These are phyloP conservation scores for Tricholauxania praeusta DNA, from an alignment of 2,888 invertebrate species.

Conservation along the genomic window DNA sequence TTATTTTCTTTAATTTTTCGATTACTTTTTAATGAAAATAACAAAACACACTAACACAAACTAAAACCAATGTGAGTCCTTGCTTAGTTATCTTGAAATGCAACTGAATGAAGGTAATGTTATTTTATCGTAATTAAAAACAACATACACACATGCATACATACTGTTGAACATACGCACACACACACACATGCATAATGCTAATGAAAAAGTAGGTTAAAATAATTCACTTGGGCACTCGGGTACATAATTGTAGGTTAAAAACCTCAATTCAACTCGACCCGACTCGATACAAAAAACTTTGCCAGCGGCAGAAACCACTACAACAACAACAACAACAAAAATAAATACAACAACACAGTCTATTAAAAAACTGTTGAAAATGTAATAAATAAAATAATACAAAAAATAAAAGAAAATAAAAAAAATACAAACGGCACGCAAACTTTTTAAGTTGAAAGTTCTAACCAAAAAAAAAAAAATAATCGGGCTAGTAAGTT, in stretches of 20 bases:
- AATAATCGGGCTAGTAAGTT: neutral
- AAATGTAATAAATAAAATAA: neutral
- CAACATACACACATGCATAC: constrained; percentile 10
- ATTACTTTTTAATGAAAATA: no score
- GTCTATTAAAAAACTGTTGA: constrained; percentile 10
- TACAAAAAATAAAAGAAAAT: neutral
- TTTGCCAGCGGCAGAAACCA: constrained; percentile 44
- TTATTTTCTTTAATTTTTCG: no score
- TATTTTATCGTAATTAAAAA: constrained; percentile 33
- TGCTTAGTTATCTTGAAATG: no score
- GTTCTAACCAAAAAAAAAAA: neutral
- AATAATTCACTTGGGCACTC: constrained; percentile 40
- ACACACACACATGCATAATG: neutral
- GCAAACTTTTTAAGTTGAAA: constrained; percentile 1
- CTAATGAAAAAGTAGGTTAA: constrained; percentile 49
- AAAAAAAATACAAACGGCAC: neutral
- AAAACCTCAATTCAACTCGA: constrained; percentile 43
- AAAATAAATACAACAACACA: neutral
- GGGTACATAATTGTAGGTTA: constrained; percentile 44
- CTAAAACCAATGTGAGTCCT: no score
- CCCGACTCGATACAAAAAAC: constrained; percentile 27
- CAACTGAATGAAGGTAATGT: neutral
- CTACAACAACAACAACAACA: constrained; percentile 35
- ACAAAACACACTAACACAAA: no score
- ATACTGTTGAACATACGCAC: constrained; percentile 3